A percentile compares a stretch with the other conserved stretches of the same genome.
Evolutionary conservation across 2,113 vertebrate species (phyloP).

Genomic region (Hemiprocne comata): DNA sequence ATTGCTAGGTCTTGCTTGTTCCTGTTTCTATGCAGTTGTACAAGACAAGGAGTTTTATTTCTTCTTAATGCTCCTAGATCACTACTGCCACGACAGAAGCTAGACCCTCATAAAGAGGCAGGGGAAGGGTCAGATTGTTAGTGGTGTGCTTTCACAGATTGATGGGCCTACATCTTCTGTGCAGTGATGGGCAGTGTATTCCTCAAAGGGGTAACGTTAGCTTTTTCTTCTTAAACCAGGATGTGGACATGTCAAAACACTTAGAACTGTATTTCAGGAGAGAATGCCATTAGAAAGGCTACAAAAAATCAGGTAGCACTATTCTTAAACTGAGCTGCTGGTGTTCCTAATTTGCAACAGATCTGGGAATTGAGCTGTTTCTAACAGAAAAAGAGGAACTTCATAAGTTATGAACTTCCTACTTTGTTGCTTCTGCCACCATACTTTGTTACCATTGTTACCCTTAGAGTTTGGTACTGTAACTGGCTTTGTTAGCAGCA

Average conservation of each 20-base stretch:
- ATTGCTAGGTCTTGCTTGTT: neutral
- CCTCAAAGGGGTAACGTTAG: neutral
- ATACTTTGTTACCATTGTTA: neutral
- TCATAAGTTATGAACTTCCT: fast-evolving
- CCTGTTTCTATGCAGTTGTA: neutral
- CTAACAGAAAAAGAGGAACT: neutral
- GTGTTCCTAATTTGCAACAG: neutral
- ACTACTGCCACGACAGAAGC: neutral
- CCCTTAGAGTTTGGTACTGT: neutral
- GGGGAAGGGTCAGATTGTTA: neutral
- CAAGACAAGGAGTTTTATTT: neutral
- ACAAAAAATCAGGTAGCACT: neutral
- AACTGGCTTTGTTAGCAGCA: neutral
- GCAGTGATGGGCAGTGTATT: neutral
- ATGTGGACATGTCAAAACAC: neutral
- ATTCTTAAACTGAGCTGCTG: neutral
- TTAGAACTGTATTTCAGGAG: neutral
- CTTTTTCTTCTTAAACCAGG: neutral
- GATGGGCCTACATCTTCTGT: neutral
- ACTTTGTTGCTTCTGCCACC: neutral
- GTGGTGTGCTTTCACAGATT: neutral
- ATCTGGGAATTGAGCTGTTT: neutral
- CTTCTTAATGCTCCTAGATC: neutral
- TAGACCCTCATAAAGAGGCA: neutral
- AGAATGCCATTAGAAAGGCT: neutral